A percentile compares a stretch with the other conserved stretches of the same genome.
These are phyloP conservation scores for Monochamus saltuarius DNA, from an alignment of 1,140 invertebrate genomes.

Conservation along the genomic window DNA sequence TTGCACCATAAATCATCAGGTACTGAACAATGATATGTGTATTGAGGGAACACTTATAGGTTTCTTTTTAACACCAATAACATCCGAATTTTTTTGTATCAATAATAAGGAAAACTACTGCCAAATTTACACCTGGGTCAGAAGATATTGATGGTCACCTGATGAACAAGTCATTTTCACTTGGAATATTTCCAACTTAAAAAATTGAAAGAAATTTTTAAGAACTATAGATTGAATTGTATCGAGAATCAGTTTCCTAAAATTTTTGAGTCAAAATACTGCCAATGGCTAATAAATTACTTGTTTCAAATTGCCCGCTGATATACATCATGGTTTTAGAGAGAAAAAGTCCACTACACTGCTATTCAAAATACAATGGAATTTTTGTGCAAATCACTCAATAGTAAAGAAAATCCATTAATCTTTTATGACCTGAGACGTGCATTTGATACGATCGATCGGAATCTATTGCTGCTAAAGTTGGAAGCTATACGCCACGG, in stretches of 20 bases:
- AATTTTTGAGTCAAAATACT: constrained; percentile 1
- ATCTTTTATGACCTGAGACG: constrained; percentile 7
- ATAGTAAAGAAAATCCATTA: constrained; percentile 6
- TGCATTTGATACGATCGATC: too few relatives aligned
- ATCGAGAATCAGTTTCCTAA: too few relatives aligned
- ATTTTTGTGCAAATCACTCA: constrained; percentile 12
- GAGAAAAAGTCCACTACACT: constrained; percentile 11
- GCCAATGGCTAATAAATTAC: constrained; percentile 10
- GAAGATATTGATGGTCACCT: constrained; percentile 12
- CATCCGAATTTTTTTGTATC: constrained; percentile 6
- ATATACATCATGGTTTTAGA: constrained; percentile 9
- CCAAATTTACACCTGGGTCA: constrained; percentile 13
- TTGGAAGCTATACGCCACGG: constrained; percentile 5
- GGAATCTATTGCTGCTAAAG: constrained; percentile 9
- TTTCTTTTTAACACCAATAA: constrained; percentile 13
- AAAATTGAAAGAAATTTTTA: constrained; percentile 10
- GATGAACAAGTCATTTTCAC: constrained; percentile 10
- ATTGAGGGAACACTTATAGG: background rate
- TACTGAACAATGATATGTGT: too few relatives aligned
- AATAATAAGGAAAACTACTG: constrained; percentile 14
- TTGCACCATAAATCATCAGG: too few relatives aligned
- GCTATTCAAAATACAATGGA: constrained; percentile 3
- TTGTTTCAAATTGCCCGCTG: constrained; percentile 3
- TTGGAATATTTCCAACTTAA: constrained; percentile 9
- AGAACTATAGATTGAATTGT: too few relatives aligned